Evolutionary conservation across 2,888 invertebrate genomes (phyloP), one percentile per base, ranked within the genome.

Genomic region (Tridacna gigas): DNA sequence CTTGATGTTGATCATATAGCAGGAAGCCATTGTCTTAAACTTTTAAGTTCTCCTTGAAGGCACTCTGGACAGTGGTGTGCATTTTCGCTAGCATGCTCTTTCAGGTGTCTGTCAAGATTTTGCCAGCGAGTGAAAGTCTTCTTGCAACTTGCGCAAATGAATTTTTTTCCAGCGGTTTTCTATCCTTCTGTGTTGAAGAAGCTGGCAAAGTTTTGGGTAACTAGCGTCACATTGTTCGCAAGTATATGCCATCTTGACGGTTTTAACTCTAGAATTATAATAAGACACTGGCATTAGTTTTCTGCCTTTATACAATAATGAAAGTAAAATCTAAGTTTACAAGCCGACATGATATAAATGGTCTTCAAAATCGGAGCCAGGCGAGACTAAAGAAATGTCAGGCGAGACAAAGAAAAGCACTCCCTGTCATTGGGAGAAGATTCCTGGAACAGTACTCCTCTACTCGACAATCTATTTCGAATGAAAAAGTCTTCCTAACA

Each of bases 71-170:
- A n/a, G 67, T 0, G 66, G 79, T 56, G 28, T 66, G n/a, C n/a
- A 51, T 28, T 66, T 66, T 79, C 67, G 48, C 66, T 48, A 0
- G 47, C 66, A 66, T 77, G 66, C 22, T 66, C 22, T 48, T 48
- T 65, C 66, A 77, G 26, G 4, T 89, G n/a, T 18, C 47, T 47
- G 13, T 71, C 28, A 73, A 91, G 91, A 74, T 82, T 82, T 0
- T 77, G 15, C 60, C 77, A 76, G 51, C 79, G 60, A 0, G 61
- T 47, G 47, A 82, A 85, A 0, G 45, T 0, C 56, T 82, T 82
- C 48, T 80, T 75, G 45, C 85, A 85, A 0, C 25, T 28, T 1
- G 0, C 13, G 48, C 85, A 80, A 5, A 1, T 51, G 28, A 37
- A 4, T 37, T 67, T 66, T n/a, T 61, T 73, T 74, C 82, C 80